Evolutionary conservation across 2,888 invertebrate species (phyloP).

Genomic region (Chaetoderma sp.): DNA sequence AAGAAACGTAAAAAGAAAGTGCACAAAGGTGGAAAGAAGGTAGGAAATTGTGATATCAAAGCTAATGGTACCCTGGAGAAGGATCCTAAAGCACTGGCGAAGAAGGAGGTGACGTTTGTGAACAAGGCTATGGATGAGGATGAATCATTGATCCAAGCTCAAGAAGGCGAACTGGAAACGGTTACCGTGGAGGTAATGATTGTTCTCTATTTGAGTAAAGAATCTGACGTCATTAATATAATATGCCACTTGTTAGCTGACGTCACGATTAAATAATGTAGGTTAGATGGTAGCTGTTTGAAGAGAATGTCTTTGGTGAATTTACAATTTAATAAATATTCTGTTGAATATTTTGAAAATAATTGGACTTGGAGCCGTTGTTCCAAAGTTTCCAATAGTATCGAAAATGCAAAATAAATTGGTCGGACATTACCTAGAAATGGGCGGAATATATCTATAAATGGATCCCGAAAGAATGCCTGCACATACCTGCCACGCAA

Average conservation of each 20-base stretch:
- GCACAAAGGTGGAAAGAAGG: constrained; percentile 19
- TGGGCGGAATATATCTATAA: no score
- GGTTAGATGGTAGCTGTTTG: not conserved
- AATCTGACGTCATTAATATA: not conserved
- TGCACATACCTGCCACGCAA: no score
- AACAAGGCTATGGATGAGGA: constrained; percentile 47
- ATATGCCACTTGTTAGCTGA: no score
- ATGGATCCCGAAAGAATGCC: no score
- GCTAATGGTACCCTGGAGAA: constrained; percentile 36
- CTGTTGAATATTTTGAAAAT: no score
- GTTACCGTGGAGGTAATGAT: constrained; percentile 51
- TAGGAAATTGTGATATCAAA: constrained; percentile 28
- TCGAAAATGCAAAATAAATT: no score
- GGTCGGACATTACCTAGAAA: no score
- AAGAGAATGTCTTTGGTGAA: no score
- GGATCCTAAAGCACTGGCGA: constrained; percentile 11
- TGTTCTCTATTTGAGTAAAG: not conserved
- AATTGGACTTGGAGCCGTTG: no score
- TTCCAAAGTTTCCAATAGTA: no score
- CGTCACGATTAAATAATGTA: no score
- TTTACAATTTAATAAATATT: no score
- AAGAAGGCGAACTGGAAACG: constrained; percentile 43
- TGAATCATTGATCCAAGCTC: constrained; percentile 51
- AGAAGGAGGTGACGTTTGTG: constrained; percentile 48
- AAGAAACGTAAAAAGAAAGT: constrained; percentile 45